Evolutionary conservation across 2,797 vertebrate species (phyloP).

Genomic region (Pristis pectinata): DNA sequence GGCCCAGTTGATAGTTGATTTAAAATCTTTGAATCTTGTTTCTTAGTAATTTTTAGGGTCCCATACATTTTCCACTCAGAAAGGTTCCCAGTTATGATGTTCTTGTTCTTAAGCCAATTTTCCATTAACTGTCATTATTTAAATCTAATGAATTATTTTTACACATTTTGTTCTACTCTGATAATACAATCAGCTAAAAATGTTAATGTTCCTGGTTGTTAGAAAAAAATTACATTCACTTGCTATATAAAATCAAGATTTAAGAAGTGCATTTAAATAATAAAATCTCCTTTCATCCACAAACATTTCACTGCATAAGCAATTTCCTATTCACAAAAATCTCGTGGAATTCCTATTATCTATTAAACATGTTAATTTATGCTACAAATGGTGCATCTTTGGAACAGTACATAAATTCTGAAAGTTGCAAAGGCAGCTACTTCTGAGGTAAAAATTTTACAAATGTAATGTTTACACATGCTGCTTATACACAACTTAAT

Average conservation of each 20-base stretch:
- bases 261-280: too few relatives aligned
- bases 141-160: not conserved
- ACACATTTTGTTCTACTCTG: not conserved
- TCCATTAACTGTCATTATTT: not conserved
- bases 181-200: not conserved
- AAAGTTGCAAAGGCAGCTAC: not conserved
- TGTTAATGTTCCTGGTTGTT: too few relatives aligned
- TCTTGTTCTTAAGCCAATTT: not conserved
- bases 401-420: not conserved
- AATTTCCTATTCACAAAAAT: too few relatives aligned
- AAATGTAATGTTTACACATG: not conserved
- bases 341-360: too few relatives aligned
- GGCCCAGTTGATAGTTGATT: not conserved
- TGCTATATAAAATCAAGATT: too few relatives aligned
- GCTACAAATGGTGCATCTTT: not conserved
- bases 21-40: not conserved
- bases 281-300: too few relatives aligned
- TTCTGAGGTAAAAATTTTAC: not conserved
- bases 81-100: not conserved
- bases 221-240: too few relatives aligned
- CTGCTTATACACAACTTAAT: not conserved
- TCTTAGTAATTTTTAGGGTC: not conserved
- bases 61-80: not conserved
- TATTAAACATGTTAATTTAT: too few relatives aligned
- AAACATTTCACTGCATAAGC: too few relatives aligned